Percentiles rank a stretch among this genome's conserved stretches.
Evolutionary conservation across 2,888 invertebrate genomes (phyloP).

Genomic region (Plutella xylostella): DNA sequence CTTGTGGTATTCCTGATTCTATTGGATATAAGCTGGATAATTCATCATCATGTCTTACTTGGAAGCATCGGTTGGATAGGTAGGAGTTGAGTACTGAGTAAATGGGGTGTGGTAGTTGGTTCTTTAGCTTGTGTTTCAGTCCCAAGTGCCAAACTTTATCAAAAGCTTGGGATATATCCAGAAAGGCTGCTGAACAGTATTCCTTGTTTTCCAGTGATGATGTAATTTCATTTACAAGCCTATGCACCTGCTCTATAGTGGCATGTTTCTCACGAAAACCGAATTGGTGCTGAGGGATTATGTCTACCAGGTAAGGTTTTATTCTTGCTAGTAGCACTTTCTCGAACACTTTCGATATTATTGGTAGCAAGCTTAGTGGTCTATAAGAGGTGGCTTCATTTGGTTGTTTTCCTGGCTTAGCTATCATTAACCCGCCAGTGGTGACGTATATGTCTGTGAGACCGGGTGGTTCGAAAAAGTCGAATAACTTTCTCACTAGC

Average conservation of each 20-base stretch:
- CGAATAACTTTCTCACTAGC: no score
- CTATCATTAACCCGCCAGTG: no score
- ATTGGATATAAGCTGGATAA: background rate
- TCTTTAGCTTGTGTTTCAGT: conserved; percentile 17
- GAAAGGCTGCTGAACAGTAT: conserved; percentile 17
- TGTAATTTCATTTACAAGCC: conserved; percentile 14
- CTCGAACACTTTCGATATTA: no score
- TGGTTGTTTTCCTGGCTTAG: background rate
- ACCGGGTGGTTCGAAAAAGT: no score
- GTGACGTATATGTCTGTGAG: no score
- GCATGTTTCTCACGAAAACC: no score
- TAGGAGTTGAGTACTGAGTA: conserved; percentile 1
- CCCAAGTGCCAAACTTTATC: conserved; percentile 20
- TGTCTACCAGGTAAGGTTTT: no score
- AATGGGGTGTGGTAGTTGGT: conserved; percentile 6
- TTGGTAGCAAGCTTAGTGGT: no score
- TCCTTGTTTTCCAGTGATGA: conserved; percentile 13
- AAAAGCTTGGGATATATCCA: conserved; percentile 19
- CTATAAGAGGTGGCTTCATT: no score
- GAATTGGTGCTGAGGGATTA: no score
- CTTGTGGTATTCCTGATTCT: conserved; percentile 1
- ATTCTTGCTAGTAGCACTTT: no score
- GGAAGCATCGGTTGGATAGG: background rate
- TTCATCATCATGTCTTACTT: conserved; percentile 1
- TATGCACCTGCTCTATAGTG: no score